Percentiles rank a stretch among this genome's conserved stretches.
phyloP scores from a whole-genome alignment of 1,140 invertebrate genomes.

The Proales similis region DNA sequence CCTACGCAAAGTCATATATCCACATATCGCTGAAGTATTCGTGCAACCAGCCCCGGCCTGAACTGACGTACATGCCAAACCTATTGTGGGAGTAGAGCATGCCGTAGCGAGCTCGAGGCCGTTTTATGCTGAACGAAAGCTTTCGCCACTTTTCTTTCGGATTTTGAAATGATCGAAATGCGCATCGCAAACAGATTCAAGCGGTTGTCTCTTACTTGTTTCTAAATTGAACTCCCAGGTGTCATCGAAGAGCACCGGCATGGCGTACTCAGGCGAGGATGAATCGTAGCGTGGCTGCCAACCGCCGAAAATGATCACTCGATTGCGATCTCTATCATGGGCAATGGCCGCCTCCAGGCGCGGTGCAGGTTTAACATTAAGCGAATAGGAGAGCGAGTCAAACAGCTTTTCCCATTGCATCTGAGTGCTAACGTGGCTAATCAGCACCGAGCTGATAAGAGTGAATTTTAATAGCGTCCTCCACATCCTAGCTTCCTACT shows the following conservation, averaged over 20 bases:
- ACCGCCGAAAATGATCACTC: slow-evolving; percentile 9
- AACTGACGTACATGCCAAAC: slow-evolving; percentile 7
- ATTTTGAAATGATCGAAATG: background rate
- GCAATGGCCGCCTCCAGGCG: slow-evolving; percentile 29
- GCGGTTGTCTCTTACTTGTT: slow-evolving; percentile 8
- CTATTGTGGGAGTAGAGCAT: slow-evolving; percentile 31
- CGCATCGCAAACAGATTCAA: slow-evolving; percentile 1
- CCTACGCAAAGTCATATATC: slow-evolving; percentile 29
- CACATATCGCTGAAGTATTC: slow-evolving; percentile 32
- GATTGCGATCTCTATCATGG: slow-evolving; percentile 4
- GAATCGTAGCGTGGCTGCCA: background rate
- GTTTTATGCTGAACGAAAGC: background rate
- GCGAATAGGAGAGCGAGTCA: slow-evolving; percentile 16
- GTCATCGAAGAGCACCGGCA: slow-evolving; percentile 29
- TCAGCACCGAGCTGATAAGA: too few species aligned
- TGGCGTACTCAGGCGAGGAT: background rate
- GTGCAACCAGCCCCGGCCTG: slow-evolving; percentile 10
- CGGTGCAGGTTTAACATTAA: slow-evolving; percentile 6
- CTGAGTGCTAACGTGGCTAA: slow-evolving; percentile 9
- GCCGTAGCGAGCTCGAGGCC: slow-evolving; percentile 11
- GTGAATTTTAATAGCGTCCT: too few species aligned
- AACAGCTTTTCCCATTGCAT: slow-evolving; percentile 32
- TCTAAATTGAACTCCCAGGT: slow-evolving; percentile 35
- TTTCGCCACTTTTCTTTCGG: slow-evolving; percentile 11
- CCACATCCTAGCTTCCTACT: too few species aligned